Evolutionary conservation across 2,113 vertebrate genomes (phyloP).

Genomic region (Leuciscus idus): DNA sequence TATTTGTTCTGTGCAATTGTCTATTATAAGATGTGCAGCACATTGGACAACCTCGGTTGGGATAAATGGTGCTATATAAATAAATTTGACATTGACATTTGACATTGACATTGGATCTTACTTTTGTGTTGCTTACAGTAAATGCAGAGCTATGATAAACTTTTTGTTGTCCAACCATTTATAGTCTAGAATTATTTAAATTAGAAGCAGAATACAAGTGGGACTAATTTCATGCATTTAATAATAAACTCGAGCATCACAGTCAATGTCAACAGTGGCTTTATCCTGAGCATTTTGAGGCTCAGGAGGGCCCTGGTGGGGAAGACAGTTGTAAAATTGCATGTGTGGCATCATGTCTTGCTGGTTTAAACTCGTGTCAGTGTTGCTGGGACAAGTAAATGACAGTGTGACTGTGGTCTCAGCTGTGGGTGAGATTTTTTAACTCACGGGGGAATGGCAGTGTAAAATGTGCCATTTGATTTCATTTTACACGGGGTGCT

Average conservation of each 20-base stretch:
- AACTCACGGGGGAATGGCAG: conserved; percentile 40
- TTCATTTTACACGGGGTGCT: conserved; percentile 50
- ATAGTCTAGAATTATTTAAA: background rate
- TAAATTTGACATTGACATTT: no score
- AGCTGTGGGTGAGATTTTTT: conserved; percentile 48
- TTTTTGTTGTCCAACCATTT: background rate
- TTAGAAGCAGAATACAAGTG: background rate
- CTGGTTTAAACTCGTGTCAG: conserved; percentile 22
- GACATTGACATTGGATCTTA: background rate
- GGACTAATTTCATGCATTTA: conserved; percentile 5
- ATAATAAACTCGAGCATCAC: background rate
- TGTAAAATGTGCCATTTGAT: conserved; percentile 52
- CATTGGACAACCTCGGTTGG: no score
- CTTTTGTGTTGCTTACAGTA: background rate
- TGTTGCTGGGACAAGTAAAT: conserved; percentile 22
- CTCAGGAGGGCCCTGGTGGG: conserved; percentile 7
- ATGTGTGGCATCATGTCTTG: conserved; percentile 31
- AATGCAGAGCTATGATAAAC: background rate
- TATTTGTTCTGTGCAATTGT: no score
- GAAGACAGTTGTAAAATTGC: background rate
- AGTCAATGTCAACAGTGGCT: background rate
- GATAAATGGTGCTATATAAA: no score
- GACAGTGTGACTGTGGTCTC: conserved; percentile 49
- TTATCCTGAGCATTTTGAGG: conserved; percentile 25
- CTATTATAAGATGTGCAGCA: no score